phyloP scores from a whole-genome alignment of 1,140 invertebrate genomes.

The Cataglyphis hispanica region DNA sequence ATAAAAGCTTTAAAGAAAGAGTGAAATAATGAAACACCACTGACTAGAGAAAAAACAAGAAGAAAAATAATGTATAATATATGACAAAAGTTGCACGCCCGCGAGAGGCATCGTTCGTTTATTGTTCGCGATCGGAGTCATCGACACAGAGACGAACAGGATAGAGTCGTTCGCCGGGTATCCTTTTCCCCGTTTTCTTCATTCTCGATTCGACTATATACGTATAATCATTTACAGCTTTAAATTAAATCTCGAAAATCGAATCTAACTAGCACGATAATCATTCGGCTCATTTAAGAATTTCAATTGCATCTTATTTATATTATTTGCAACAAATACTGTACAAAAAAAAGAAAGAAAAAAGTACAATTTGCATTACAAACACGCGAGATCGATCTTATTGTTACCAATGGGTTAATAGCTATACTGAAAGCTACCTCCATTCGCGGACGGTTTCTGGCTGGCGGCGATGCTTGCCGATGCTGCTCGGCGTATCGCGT shows the following conservation, averaged over 20 bases:
- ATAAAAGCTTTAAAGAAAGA: conserved; percentile 24
- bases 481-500: conserved; percentile 75
- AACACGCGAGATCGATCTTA: conserved; percentile 60
- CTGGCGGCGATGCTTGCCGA: conserved; percentile 53
- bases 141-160: conserved; percentile 31
- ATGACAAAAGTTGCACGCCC: conserved; percentile 41
- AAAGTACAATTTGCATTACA: conserved; percentile 70
- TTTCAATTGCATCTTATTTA: conserved; percentile 72
- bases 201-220: neutral
- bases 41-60: conserved; percentile 78
- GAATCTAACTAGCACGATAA: conserved; percentile 69
- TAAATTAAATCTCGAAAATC: conserved; percentile 65
- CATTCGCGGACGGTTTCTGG: conserved; percentile 58
- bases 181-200: neutral
- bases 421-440: conserved; percentile 65
- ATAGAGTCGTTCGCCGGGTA: conserved; percentile 12
- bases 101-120: neutral
- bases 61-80: conserved; percentile 41
- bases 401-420: conserved; percentile 9
- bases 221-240: conserved; percentile 32
- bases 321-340: conserved; percentile 83
- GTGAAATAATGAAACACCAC: conserved; percentile 63
- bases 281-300: conserved; percentile 68
- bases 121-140: conserved; percentile 30
- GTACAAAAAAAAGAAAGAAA: conserved; percentile 78